A percentile compares a stretch with the other conserved stretches of the same genome.
phyloP scores from a whole-genome alignment of 2,797 vertebrate species.

The Argentina silus region DNA sequence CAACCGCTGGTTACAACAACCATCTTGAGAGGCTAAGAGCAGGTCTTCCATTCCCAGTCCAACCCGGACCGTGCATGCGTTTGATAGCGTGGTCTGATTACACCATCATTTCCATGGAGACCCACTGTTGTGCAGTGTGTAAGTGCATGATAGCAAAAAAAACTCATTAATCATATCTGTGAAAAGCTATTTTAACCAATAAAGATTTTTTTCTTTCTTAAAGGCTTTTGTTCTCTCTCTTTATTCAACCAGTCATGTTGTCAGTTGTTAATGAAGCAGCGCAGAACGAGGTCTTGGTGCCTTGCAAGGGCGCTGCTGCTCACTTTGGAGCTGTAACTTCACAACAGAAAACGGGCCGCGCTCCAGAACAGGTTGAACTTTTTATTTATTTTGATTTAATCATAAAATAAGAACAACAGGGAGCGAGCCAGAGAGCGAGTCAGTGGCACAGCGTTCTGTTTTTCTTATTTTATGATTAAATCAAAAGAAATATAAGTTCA shows the following conservation, averaged over 20 bases:
- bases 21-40: conserved; percentile 45
- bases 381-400: no score
- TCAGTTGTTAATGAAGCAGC: background rate
- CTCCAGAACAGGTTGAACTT: no score
- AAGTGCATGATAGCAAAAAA: conserved; percentile 83
- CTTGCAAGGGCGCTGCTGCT: no score
- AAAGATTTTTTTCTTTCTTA: conserved; percentile 91
- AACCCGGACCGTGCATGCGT: conserved; percentile 62
- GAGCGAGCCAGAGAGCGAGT: no score
- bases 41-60: conserved; percentile 52
- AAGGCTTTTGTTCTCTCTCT: conserved; percentile 22
- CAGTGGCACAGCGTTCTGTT: no score
- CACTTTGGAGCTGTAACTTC: no score
- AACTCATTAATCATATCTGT: conserved; percentile 83
- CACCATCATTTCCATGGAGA: conserved; percentile 82
- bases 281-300: no score
- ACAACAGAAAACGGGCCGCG: no score
- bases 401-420: no score
- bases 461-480: no score
- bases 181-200: conserved; percentile 93
- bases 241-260: background rate
- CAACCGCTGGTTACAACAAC: conserved; percentile 47
- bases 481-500: no score
- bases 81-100: conserved; percentile 76
- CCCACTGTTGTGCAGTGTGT: conserved; percentile 88